Base-by-base conservation (phyloP, 2,888 invertebrate genomes). In the Eupithecia abbreviata region DNA sequence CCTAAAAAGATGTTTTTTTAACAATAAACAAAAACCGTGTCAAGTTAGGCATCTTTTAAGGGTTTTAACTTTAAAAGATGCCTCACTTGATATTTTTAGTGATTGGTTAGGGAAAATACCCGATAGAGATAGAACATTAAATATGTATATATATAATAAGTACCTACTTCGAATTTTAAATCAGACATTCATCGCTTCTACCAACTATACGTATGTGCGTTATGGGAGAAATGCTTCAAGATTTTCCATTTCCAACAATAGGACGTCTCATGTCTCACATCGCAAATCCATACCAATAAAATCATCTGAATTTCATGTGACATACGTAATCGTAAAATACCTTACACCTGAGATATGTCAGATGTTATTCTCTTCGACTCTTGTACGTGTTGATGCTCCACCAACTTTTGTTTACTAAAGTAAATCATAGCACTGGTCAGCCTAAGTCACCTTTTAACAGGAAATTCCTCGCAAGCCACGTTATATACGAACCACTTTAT, bases 371-470 rank as follows among this genome's bases (percentile, higher is more conserved):
- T 18, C 30, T 10, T 62, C 30, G 62, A 62, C 62, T 1, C 10
- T 30, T 62, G 10, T 18, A 62, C 9, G 62, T 62, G 62, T 62
- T 62, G 62, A 62, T 12, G 30, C 62, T 62, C 12, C 18, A 55
- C 30, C 62, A 62, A 62, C 62, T 62, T 9, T 62, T 62, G 62
- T 62, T 62, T 62, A 62, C 62, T 62, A 30, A 62, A 62, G 30
- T 62, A 62, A 62, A 62, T 62, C 62, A 12, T 30, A 12, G 62
- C 62, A 62, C 62, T 30, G 62, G 70, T 41, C 70, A 70, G 49
- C 12, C 41, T 71, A 71, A 47, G 51, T 71, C 71, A 71, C 42
- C 51, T 18, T 55, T 41, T 58, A 58, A 68, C 65, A 74, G 65
- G 62, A 65, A 74, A 65, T 70, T 51, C 51, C 47, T 41, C n/a